These are phyloP conservation scores for Diglossa cyanea DNA, from an alignment of 2,797 vertebrate genomes.

Conservation along the genomic window DNA sequence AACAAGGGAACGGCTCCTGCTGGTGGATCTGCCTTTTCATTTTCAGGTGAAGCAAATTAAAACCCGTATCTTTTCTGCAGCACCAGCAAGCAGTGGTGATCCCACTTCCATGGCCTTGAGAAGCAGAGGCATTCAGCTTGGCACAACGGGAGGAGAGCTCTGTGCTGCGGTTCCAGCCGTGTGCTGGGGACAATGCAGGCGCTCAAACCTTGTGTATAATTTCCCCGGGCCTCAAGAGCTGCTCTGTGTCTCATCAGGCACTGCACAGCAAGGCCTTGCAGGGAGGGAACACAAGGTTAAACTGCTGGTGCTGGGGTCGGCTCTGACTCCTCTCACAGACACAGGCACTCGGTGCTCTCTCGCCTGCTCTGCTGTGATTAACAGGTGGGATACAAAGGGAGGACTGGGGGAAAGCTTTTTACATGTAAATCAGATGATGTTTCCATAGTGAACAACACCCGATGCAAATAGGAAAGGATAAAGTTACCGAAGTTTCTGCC, in stretches of 20 bases:
- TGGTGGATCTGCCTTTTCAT: background rate
- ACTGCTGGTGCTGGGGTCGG: background rate
- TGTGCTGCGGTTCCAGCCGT: background rate
- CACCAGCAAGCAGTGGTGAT: background rate
- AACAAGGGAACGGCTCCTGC: background rate
- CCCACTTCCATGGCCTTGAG: constrained; percentile 14
- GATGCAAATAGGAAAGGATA: background rate
- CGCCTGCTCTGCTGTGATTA: background rate
- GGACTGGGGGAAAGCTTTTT: constrained; percentile 23
- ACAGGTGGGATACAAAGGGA: constrained; percentile 46
- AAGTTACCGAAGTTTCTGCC: background rate
- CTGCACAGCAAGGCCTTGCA: background rate
- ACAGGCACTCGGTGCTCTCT: background rate
- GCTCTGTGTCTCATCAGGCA: background rate
- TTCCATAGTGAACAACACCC: constrained; percentile 12
- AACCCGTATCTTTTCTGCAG: background rate
- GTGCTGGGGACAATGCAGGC: background rate
- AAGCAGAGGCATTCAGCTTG: constrained; percentile 1
- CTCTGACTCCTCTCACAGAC: constrained; percentile 7
- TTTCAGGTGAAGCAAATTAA: constrained; percentile 8
- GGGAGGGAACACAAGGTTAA: constrained; percentile 37
- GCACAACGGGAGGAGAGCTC: background rate
- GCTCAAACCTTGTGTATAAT: background rate
- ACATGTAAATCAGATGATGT: constrained; percentile 41
- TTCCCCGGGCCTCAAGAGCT: constrained; percentile 12